Conservation (phyloP, 2,888 invertebrate species). For the Luperina testacea region DNA sequence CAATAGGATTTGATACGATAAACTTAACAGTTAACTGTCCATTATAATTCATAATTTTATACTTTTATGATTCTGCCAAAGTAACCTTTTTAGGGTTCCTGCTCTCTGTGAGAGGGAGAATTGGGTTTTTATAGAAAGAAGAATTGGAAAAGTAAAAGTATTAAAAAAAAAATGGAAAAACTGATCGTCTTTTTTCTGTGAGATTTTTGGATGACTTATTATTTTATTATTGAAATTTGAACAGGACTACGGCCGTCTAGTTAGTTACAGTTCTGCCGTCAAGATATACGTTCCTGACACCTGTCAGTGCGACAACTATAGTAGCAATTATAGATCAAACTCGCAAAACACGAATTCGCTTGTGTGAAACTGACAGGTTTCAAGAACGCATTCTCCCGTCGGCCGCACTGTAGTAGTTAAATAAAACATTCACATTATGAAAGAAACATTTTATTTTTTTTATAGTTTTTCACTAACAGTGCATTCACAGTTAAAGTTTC, state of each 20-base stretch:
- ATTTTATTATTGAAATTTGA: background rate
- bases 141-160: background rate
- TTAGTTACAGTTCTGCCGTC: background rate
- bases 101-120: too few relatives aligned
- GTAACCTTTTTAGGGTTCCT: too few relatives aligned
- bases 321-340: background rate
- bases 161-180: background rate
- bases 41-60: too few relatives aligned
- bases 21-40: too few relatives aligned
- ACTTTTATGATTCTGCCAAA: too few relatives aligned
- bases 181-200: background rate
- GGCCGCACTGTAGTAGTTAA: constrained; percentile 27
- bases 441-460: constrained; percentile 87
- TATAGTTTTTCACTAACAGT: constrained; percentile 85
- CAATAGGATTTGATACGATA: too few relatives aligned
- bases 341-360: background rate
- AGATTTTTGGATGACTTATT: background rate
- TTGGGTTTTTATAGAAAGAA: too few relatives aligned
- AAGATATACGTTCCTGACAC: background rate
- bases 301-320: background rate
- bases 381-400: background rate
- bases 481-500: constrained; percentile 86
- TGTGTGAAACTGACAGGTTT: background rate
- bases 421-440: constrained; percentile 76
- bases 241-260: background rate